Base-by-base conservation (phyloP, 2,113 vertebrate genomes). In the Oncorhynchus gorbuscha region DNA sequence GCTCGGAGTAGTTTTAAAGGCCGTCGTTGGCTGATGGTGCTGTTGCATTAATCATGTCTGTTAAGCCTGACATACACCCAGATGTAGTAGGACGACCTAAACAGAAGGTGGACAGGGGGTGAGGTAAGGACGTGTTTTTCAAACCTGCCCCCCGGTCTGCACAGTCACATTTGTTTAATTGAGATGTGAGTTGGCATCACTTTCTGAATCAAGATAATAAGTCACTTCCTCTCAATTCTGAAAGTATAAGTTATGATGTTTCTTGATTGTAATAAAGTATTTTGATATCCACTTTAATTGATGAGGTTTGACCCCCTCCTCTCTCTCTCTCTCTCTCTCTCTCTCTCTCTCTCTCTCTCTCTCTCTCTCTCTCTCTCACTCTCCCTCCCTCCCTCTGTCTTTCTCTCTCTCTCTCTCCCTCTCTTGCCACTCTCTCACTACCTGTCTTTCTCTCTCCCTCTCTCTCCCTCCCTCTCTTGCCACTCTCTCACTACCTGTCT, bases 221-320 rank as follows among this genome's bases (percentile, higher is more conserved):
- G 32, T 45, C 49, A n/a, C 16, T 66, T 28, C 13, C 3, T 66
- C 5, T 39, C 30, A 39, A 5, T 24, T 39, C 7, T 18, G 14
- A 55, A 71, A 76, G 74, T 7, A 45, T 3, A 59, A 24, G 45
- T 68, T 73, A 7, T 28, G 55, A 24, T 12, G 12, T 14, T 24
- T 24, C 24, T 13, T 51, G 69, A 14, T 35, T 32, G 3, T 2
- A 64, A 12, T 58, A 68, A 78, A 71, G 51, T 79, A 55, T 69
- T 67, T 79, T 75, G 3, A n/a, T 39, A n/a, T 26, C 67, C 32
- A 69, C 5, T 39, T 18, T 77, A 76, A 85, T 83, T 28, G 45
- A 76, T 74, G 83, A 81, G 59, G 20, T 55, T 49, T 82, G 26
- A 72, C n/a, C 16, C 26, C 2, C 26, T 0, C 20, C 35, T 16